Conservation (phyloP, 2,113 vertebrate species). For the Onychostoma macrolepis region DNA sequence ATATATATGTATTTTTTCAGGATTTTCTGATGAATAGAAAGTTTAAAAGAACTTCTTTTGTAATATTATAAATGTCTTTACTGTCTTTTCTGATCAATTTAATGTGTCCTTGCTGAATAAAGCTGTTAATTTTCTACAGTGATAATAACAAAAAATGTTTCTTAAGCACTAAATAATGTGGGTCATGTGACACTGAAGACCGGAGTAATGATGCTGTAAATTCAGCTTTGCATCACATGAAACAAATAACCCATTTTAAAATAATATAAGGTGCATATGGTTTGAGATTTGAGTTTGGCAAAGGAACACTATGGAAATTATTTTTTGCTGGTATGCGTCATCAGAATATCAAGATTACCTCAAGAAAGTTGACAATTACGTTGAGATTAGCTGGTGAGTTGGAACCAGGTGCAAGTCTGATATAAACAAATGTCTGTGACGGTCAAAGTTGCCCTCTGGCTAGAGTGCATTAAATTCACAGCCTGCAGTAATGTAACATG, state of each 20-base stretch:
- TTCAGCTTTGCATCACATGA: not conserved
- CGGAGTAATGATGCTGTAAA: not conserved
- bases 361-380: not conserved
- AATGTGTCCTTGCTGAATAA: not conserved
- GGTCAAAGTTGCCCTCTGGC: not conserved
- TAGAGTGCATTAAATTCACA: slow-evolving; percentile 19
- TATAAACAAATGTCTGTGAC: not conserved
- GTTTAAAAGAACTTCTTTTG: not conserved
- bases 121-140: not conserved
- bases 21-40: not conserved
- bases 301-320: not conserved
- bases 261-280: not conserved
- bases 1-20: too few species aligned
- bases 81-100: not conserved
- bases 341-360: not conserved
- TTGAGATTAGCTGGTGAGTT: not conserved
- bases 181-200: not conserved
- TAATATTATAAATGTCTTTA: not conserved
- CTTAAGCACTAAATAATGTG: not conserved
- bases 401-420: slow-evolving; percentile 8
- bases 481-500: slow-evolving; percentile 14
- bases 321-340: not conserved
- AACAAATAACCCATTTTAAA: not conserved
- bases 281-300: not conserved
- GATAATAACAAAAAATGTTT: not conserved